A percentile compares a stretch with the other conserved stretches of the same genome.
phyloP scores from a whole-genome alignment of 1,140 invertebrate species.

The Eciton burchellii region DNA sequence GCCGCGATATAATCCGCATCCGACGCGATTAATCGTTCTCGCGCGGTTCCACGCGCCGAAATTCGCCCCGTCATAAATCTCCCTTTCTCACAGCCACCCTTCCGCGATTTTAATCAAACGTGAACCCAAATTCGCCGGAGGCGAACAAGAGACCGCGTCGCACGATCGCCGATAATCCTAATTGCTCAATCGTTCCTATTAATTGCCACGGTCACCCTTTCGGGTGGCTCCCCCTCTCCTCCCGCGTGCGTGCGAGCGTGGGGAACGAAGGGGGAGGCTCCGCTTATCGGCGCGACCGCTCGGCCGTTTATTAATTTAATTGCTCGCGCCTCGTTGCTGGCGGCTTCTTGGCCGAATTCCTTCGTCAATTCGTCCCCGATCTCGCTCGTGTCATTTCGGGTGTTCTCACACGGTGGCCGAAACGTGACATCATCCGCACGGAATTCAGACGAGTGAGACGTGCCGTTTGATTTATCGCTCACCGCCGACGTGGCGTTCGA shows the following conservation, averaged over 20 bases:
- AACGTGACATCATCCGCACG: constrained; percentile 68
- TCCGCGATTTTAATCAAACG: constrained; percentile 1
- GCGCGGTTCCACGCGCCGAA: neutral
- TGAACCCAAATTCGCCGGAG: constrained; percentile 5
- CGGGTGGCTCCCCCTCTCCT: neutral
- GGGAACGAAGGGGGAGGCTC: no score
- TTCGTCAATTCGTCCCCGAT: constrained; percentile 13
- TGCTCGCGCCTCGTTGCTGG: constrained; percentile 25
- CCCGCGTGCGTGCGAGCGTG: no score
- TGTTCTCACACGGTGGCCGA: constrained; percentile 66
- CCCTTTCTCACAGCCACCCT: neutral
- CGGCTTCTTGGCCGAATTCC: constrained; percentile 43
- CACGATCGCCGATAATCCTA: constrained; percentile 47
- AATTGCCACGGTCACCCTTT: constrained; percentile 23
- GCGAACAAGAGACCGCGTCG: constrained; percentile 3
- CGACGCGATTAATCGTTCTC: constrained; percentile 18
- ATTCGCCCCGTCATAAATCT: neutral
- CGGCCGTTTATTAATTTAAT: constrained; percentile 56
- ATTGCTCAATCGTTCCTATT: constrained; percentile 36
- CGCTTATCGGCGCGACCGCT: constrained; percentile 23
- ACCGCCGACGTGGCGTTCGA: constrained; percentile 49
- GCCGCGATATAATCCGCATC: constrained; percentile 18
- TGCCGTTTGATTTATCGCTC: constrained; percentile 48
- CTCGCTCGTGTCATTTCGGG: constrained; percentile 24
- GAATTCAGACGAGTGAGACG: constrained; percentile 67